phyloP scores from a whole-genome alignment of 2,888 invertebrate species.

The Drosophila nigritarsus region DNA sequence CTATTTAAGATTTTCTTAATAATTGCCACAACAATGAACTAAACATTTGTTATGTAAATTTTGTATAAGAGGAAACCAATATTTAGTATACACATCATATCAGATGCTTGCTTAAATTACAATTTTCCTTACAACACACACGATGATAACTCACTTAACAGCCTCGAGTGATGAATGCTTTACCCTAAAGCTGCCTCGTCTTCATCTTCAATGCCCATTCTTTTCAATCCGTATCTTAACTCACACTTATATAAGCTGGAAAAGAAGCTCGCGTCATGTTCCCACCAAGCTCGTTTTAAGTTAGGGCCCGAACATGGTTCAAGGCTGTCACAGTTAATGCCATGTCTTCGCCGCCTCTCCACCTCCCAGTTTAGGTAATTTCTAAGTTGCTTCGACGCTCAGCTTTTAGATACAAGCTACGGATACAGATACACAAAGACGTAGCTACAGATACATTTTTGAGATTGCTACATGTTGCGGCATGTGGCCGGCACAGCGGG shows the following conservation, averaged over 20 bases:
- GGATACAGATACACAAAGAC: conserved; percentile 17
- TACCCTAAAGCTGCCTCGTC: neutral
- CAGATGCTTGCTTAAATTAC: neutral
- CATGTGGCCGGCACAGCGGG: conserved; percentile 52
- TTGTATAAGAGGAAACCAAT: neutral
- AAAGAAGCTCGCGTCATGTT: conserved; percentile 51
- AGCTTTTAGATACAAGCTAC: conserved; percentile 41
- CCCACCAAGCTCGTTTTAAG: conserved; percentile 49
- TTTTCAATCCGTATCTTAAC: conserved; percentile 13
- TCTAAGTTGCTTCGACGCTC: conserved; percentile 29
- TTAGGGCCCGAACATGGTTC: conserved; percentile 36
- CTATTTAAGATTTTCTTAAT: neutral
- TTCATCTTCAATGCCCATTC: conserved; percentile 19
- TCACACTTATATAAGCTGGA: conserved; percentile 21
- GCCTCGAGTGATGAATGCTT: neutral
- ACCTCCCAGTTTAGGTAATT: conserved; percentile 22
- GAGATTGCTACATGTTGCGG: conserved; percentile 38
- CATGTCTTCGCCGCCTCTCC: neutral
- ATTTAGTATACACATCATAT: neutral
- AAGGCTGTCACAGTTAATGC: conserved; percentile 40
- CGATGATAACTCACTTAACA: conserved; percentile 16
- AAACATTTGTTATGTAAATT: conserved; percentile 4
- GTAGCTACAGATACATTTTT: conserved; percentile 42
- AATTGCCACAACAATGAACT: neutral
- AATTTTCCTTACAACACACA: neutral